Evolutionary conservation across 2,888 invertebrate species (phyloP).

Genomic region (Mimachlamys varia): DNA sequence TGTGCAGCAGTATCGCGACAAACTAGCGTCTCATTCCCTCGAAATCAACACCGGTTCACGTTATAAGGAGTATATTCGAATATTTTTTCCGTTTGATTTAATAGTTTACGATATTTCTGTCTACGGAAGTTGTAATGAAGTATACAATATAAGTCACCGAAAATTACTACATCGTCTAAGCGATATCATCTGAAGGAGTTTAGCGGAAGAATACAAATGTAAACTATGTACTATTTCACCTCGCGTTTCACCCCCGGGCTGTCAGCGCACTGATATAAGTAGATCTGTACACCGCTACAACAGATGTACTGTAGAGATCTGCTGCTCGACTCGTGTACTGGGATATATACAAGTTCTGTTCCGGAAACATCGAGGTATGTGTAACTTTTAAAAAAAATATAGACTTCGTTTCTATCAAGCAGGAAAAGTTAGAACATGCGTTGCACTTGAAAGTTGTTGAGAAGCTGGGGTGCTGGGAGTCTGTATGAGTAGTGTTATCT

Average conservation of each 20-base stretch:
- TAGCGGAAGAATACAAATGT: background rate
- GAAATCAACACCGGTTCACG: too few species aligned
- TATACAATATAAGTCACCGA: background rate
- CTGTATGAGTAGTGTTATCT: too few species aligned
- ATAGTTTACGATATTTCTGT: too few species aligned
- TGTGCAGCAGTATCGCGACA: too few species aligned
- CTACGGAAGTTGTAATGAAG: background rate
- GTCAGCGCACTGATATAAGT: background rate
- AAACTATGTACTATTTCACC: background rate
- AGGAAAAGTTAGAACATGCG: background rate
- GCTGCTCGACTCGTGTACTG: background rate
- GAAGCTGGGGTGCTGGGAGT: background rate
- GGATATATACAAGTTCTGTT: background rate
- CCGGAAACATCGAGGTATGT: background rate
- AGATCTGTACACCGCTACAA: background rate
- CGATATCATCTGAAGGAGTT: background rate
- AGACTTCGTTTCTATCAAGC: background rate
- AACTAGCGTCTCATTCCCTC: too few species aligned
- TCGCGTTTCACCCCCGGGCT: background rate
- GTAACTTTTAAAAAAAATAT: background rate
- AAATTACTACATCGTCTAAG: background rate
- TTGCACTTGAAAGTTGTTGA: background rate
- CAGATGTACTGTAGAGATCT: background rate
- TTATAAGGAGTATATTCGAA: too few species aligned
- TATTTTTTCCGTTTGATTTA: too few species aligned